Evolutionary conservation across 2,113 vertebrate genomes (phyloP), one percentile per base, ranked within the genome.

Genomic region (Rhineura floridana): DNA sequence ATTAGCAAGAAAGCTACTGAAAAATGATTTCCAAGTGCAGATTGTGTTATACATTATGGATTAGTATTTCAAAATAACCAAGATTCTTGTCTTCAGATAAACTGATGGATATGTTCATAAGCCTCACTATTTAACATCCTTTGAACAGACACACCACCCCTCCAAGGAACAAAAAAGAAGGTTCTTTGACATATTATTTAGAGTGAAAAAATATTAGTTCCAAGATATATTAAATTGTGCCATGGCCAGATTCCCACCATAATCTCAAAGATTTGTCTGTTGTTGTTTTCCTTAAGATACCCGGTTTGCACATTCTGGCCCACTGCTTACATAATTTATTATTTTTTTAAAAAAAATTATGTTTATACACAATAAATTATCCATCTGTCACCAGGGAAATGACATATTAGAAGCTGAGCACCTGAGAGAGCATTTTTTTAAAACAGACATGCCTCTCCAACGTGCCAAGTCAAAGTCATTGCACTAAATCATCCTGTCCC

Each of bases 401-500:
- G 0, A 42, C 25, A 88, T 28, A 39, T 80, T 17, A 85, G 82
- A 86, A 55, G 7, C 10, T 39, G 67, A 76, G 30, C 84, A 25
- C 2, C 84, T 44, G 59, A 93, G 23, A 59, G 90, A 55, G 80
- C 46, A 33, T 44, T 94, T 93, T 93, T 87, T 42, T 33, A 21
- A 28, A 90, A 70, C 36, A 90, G 11, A 25, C 8, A 4, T 81
- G 8, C 90, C 89, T 94, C 84, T 87, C 44, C 83, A 52, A 23
- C 73, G 84, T 62, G 76, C 73, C 92, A 81, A 93, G n/a, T 73
- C 83, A 5, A 73, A 87, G 87, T 87, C 90, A 39, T 59, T 69
- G 80, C 89, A 92, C 52, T 96, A 96, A 95, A 97, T 97, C 94
- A 92, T 93, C 36, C 91, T 95, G 90, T 93, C 93, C 92, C 77